Percentiles rank a stretch among this genome's conserved stretches.
Evolutionary conservation across 2,113 vertebrate genomes (phyloP).

Genomic region (Axis porcinus): DNA sequence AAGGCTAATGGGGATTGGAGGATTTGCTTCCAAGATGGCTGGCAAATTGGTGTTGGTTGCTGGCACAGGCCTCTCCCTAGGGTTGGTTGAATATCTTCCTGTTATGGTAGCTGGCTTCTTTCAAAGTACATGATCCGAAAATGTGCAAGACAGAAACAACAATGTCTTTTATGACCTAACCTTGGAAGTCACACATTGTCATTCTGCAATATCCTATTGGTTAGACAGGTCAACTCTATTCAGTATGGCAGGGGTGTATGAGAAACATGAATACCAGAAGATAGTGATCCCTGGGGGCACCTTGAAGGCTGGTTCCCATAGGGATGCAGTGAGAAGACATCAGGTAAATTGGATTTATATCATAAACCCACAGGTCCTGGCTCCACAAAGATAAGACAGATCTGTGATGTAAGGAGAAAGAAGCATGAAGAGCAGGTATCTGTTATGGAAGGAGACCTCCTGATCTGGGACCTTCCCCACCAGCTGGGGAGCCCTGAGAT

Average conservation of each 20-base stretch:
- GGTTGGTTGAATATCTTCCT: not conserved
- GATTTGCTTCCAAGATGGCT: not conserved
- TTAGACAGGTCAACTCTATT: not conserved
- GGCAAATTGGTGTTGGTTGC: not conserved
- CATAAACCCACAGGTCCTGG: conserved; percentile 25
- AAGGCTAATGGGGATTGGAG: not conserved
- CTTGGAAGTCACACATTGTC: not conserved
- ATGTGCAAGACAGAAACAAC: not conserved
- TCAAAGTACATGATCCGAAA: not conserved
- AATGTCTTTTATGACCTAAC: not conserved
- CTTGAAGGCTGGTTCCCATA: not conserved
- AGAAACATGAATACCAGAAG: not conserved
- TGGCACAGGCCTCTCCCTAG: too few species aligned
- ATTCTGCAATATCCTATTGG: not conserved
- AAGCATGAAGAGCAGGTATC: not conserved
- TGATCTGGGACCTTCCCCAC: not conserved
- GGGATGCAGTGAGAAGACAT: not conserved
- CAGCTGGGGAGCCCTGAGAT: not conserved
- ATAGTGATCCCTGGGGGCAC: not conserved
- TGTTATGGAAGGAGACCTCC: not conserved
- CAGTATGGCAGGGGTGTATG: not conserved
- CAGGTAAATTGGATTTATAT: conserved; percentile 11
- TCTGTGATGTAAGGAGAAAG: not conserved
- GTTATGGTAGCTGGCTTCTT: not conserved
- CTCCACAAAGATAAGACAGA: not conserved